Evolutionary conservation across 2,113 vertebrate species (phyloP).

Genomic region (Meles meles): DNA sequence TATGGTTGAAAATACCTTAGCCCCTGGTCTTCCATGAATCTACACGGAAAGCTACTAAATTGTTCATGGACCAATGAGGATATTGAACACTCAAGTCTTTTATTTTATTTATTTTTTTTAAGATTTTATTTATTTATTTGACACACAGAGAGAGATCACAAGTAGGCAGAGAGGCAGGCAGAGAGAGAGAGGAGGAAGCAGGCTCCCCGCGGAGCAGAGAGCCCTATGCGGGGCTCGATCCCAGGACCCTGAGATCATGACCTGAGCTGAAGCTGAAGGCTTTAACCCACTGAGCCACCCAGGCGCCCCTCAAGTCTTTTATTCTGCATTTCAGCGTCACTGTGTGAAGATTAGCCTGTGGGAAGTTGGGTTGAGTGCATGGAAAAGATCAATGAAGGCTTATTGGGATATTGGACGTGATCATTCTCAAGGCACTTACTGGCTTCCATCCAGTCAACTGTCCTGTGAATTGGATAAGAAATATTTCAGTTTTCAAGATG

Average conservation of each 20-base stretch:
- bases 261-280: accelerated
- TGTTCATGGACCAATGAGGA: neutral
- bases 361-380: neutral
- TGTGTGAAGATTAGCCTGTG: neutral
- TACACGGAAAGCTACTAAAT: neutral
- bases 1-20: neutral
- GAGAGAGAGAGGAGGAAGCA: too few species aligned
- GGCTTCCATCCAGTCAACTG: neutral
- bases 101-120: neutral
- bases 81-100: neutral
- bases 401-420: neutral
- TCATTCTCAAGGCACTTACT: neutral
- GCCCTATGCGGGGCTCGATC: too few species aligned
- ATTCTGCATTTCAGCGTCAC: neutral
- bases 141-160: too few species aligned
- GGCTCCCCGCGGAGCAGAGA: too few species aligned
- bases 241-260: too few species aligned
- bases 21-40: neutral
- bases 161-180: too few species aligned
- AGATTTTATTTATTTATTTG: too few species aligned
- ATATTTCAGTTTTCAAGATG: slow-evolving; percentile 9
- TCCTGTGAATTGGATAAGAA: neutral
- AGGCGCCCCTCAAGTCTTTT: neutral
- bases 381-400: neutral
- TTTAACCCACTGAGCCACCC: too few species aligned